phyloP scores from a whole-genome alignment of 2,113 vertebrate genomes.

The Canis aureus region DNA sequence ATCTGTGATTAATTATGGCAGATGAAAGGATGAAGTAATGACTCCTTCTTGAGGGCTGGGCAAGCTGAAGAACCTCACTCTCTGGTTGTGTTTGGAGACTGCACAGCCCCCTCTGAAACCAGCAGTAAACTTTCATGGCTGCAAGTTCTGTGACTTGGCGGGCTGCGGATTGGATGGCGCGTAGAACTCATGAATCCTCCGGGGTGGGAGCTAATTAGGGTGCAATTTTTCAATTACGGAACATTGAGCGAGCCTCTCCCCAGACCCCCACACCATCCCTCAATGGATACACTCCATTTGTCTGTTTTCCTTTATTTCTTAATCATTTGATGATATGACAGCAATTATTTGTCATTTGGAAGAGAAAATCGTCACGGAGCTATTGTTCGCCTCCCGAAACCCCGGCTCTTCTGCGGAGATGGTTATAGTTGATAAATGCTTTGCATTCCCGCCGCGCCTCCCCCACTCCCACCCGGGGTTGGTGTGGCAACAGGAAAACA shows the following conservation, averaged over 20 bases:
- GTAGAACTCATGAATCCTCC: not conserved
- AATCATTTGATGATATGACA: conserved; percentile 62
- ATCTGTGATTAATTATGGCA: conserved; percentile 55
- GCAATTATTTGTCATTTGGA: conserved; percentile 75
- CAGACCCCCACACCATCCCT: not conserved
- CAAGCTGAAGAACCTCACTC: not conserved
- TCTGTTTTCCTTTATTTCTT: conserved; percentile 66
- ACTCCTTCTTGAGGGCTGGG: not conserved
- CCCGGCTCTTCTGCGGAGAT: not conserved
- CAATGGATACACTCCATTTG: conserved; percentile 56
- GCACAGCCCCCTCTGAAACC: conserved; percentile 21
- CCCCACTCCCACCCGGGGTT: not conserved
- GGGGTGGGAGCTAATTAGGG: conserved; percentile 65
- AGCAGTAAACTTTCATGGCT: conserved; percentile 38
- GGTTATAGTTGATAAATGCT: not conserved
- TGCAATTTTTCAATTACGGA: conserved; percentile 59
- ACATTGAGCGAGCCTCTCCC: conserved; percentile 2
- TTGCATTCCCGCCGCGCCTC: not conserved
- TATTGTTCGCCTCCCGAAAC: not conserved
- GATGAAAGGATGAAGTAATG: conserved; percentile 51
- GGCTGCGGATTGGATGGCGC: not conserved
- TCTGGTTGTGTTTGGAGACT: not conserved
- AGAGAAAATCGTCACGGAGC: conserved; percentile 53
- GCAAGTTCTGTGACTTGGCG: not conserved
- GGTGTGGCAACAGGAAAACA: conserved; percentile 46